Conservation (phyloP, 2,888 invertebrate genomes). For the Nesidiocoris tenuis region DNA sequence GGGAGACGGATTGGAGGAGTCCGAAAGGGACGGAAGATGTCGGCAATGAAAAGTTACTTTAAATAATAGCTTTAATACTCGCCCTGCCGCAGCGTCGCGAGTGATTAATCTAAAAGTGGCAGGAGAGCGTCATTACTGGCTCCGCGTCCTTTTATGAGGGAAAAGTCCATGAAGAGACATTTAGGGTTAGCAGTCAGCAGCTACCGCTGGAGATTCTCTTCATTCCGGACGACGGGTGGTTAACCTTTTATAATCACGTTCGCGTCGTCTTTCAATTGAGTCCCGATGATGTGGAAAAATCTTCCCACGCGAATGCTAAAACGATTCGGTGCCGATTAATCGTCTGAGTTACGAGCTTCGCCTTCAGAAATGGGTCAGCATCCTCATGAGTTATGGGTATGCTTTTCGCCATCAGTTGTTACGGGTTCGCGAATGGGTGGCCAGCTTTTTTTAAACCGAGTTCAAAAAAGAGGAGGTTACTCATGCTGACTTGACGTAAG, state of each 20-base stretch:
- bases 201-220: not conserved
- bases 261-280: slow-evolving; percentile 24
- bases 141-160: slow-evolving; percentile 42
- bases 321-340: not conserved
- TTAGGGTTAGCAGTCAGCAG: slow-evolving; percentile 20
- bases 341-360: not conserved
- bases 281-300: not conserved
- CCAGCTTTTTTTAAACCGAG: too few species aligned
- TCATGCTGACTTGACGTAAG: too few species aligned
- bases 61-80: slow-evolving; percentile 48
- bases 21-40: slow-evolving; percentile 4
- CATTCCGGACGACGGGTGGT: slow-evolving; percentile 7
- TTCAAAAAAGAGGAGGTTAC: too few species aligned
- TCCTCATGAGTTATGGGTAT: too few species aligned
- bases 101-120: slow-evolving; percentile 43
- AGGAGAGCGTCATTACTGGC: slow-evolving; percentile 45
- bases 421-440: too few species aligned
- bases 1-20: not conserved
- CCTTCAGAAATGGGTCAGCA: too few species aligned
- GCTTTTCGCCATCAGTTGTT: too few species aligned
- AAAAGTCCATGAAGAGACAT: slow-evolving; percentile 41
- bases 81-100: slow-evolving; percentile 33
- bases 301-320: slow-evolving; percentile 28
- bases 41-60: slow-evolving; percentile 47
- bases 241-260: slow-evolving; percentile 33